phyloP scores from a whole-genome alignment of 2,888 invertebrate species.

The Tillus elongatus region DNA sequence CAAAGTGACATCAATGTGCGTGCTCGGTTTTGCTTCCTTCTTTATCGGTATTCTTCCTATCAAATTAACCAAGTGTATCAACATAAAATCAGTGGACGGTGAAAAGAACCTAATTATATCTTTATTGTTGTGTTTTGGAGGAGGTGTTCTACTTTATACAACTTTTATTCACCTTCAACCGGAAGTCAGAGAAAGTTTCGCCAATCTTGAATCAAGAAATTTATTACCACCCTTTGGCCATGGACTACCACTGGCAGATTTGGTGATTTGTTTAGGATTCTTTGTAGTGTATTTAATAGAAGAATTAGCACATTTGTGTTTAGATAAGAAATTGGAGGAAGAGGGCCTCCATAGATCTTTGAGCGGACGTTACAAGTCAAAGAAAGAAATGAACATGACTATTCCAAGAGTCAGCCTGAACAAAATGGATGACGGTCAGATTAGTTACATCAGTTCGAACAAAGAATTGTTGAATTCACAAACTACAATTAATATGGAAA shows the following conservation, averaged over 20 bases:
- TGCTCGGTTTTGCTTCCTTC: constrained; percentile 51
- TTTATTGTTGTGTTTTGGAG: constrained; percentile 54
- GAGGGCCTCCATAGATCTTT: constrained; percentile 47
- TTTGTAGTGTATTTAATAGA: constrained; percentile 57
- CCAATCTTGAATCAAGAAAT: constrained; percentile 40
- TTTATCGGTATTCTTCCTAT: constrained; percentile 50
- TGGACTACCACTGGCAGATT: constrained; percentile 46
- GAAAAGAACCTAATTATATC: constrained; percentile 48
- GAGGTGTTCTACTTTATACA: constrained; percentile 56
- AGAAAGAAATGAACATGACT: constrained; percentile 31
- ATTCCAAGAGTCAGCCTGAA: constrained; percentile 36
- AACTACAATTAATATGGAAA: constrained; percentile 21
- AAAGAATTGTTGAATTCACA: constrained; percentile 34
- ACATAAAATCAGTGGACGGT: constrained; percentile 33
- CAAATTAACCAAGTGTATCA: constrained; percentile 34
- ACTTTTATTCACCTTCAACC: constrained; percentile 57
- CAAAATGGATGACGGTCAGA: constrained; percentile 35
- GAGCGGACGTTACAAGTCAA: constrained; percentile 45
- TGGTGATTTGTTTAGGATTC: constrained; percentile 54
- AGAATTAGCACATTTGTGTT: constrained; percentile 49
- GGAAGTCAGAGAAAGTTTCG: constrained; percentile 53
- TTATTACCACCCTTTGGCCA: constrained; percentile 41
- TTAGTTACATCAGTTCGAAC: constrained; percentile 35
- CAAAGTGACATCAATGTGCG: constrained; percentile 52
- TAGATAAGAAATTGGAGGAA: constrained; percentile 43